Evolutionary conservation across 1,140 invertebrate species (phyloP), one percentile per base, ranked within the genome.

Genomic region (Lysiphlebus fabarum): DNA sequence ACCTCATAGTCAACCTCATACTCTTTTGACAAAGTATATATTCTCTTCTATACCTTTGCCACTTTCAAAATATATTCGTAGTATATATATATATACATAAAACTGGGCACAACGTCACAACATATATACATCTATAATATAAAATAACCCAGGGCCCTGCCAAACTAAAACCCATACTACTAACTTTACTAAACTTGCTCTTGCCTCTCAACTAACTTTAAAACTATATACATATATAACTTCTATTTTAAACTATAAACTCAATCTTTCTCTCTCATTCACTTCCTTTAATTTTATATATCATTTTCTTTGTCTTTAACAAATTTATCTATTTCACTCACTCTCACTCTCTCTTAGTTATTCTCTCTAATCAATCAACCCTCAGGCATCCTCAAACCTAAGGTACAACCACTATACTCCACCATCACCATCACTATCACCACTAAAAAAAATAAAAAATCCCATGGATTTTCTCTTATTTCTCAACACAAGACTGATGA

Each of bases 281-380:
- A 51, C 36, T 36, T 40, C 38, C 9, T 9, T 40, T 40, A 6
- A 6, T 11, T 40, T 40, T 11, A 7, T 40, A 11, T 40, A 7
- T 51, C 49, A 37, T 36, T 37, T n/a, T 51, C 49, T 7, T 36
- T 51, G 34, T 40, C 10, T 7, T 11, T 8, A 7, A 11, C 33
- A 7, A 37, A 37, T 51, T 37, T 36, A n/a, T 14, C 40, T 38
- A 53, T 56, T 47, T 53, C 17, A 26, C 49, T 51, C 36, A 51
- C 49, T 51, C 49, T 37, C 49, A 38, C 36, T 38, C 49, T 51
- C 49, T 37, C 11, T 51, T 51, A 37, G 12, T 33, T 37, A 38
- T 70, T 69, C 75, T 76, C 74, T 79, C 77, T 79, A 79, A 79
- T 79, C 77, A 78, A 78, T 78, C 77, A 78, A 77, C 73, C 75